These are phyloP conservation scores for Cerceris rybyensis DNA, from an alignment of 2,888 invertebrate genomes.

Conservation along the genomic window DNA sequence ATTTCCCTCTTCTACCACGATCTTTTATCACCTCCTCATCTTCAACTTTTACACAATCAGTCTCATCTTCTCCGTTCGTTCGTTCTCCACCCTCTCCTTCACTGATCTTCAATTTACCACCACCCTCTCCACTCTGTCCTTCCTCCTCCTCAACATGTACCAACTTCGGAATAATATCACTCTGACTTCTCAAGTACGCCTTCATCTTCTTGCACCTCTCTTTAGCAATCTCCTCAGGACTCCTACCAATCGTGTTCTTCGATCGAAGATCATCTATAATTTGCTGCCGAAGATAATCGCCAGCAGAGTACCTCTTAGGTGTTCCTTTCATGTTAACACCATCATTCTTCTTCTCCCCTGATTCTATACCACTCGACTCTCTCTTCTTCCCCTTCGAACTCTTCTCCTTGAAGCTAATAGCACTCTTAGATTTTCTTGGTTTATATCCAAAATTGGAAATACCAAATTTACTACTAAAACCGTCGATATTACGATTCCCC, in stretches of 20 bases:
- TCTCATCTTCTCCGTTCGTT: slow-evolving; percentile 14
- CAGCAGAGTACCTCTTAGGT: slow-evolving; percentile 70
- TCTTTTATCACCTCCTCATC: neutral
- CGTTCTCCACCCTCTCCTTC: neutral
- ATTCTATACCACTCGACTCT: slow-evolving; percentile 62
- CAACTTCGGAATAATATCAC: slow-evolving; percentile 49
- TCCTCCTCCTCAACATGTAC: slow-evolving; percentile 43
- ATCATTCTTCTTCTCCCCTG: neutral
- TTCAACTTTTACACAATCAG: slow-evolving; percentile 15
- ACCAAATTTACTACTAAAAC: slow-evolving; percentile 74
- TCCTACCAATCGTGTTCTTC: slow-evolving; percentile 55
- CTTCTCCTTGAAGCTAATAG: slow-evolving; percentile 61
- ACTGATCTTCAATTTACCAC: neutral
- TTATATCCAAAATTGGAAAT: slow-evolving; percentile 55
- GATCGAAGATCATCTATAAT: slow-evolving; percentile 71
- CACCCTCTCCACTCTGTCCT: slow-evolving; percentile 13
- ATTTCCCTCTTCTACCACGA: neutral
- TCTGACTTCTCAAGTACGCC: slow-evolving; percentile 67
- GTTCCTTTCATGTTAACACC: neutral
- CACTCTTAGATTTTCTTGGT: slow-evolving; percentile 75
- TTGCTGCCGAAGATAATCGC: slow-evolving; percentile 75
- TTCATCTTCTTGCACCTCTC: slow-evolving; percentile 71
- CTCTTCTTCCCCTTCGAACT: slow-evolving; percentile 52
- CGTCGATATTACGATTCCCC: slow-evolving; percentile 74
- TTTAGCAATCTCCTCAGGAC: slow-evolving; percentile 67